Evolutionary conservation across 2,888 invertebrate species (phyloP), one percentile per base, ranked within the genome.

Genomic region (Sinodicranocentrus sp.): DNA sequence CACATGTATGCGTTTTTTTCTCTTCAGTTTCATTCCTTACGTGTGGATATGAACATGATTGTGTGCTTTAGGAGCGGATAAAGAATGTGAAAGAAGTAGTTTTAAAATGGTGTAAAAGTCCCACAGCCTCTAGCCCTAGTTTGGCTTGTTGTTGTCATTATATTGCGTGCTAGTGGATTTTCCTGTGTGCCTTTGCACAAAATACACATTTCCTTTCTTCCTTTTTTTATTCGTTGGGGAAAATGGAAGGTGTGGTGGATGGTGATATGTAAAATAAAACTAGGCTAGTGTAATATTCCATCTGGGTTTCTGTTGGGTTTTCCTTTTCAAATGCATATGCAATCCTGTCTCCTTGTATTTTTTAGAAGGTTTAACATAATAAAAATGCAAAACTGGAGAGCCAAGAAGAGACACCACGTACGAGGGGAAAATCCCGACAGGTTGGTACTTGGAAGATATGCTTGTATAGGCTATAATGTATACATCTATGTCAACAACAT

Each of bases 1-100:
- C 72, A 72, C 72, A 80, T 59, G 67, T 54, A 67, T 61, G 71
- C 28, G 25, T 70, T 70, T 71, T 76, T 57, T 65, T 33, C 33
- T 70, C 57, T 19, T 26, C 33, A 21, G 26, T 25, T 26, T 21
- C 25, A 57, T 23, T 23, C 54, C 39, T 1, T 52, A n/a, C n/a
- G n/a, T n/a, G n/a, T n/a, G n/a, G n/a, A n/a, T n/a, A n/a, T n/a
- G 26, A 13, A 28, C 23, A 21, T 26, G 17, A 43, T 65, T 21
- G 21, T 33, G 26, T 23, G 17, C n/a, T n/a, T n/a, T n/a, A n/a
- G n/a, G n/a, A n/a, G n/a, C n/a, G n/a, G n/a, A n/a, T n/a, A n/a
- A n/a, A n/a, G 33, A 33, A 33, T 10, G 10, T 10, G 10, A 33
- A 68, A 44, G 26, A 48, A n/a, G 15, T 10, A 48, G 48, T 48